Evolutionary conservation across 1,140 invertebrate genomes (phyloP), one percentile per base, ranked within the genome.

Genomic region (Paramacrobiotus metropolitanus): DNA sequence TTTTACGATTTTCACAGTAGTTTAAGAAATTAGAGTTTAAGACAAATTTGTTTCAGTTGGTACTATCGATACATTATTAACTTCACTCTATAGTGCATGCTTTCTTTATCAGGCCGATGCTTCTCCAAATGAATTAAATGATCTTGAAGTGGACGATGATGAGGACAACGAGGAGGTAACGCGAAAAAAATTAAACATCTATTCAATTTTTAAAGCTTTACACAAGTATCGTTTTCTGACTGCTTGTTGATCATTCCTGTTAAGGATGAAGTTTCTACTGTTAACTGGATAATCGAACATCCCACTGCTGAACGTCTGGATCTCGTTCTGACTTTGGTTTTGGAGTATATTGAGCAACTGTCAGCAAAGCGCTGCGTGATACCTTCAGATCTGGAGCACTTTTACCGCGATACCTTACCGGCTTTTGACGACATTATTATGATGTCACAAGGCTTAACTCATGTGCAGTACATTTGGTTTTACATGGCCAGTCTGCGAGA

Each of bases 381-480:
- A n/a, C 64, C 29, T n/a, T 64, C 69, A 29, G 68, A 65, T 31
- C 69, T 72, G n/a, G 74, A 72, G 64, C 67, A 66, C 59, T 62
- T 71, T 75, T 72, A 70, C 77, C 61, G 73, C 68, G 69, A 77
- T 67, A 61, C 76, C 31, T 65, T 83, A n/a, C 68, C 72, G 44
- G 73, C 79, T 28, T 89, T 88, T 71, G 82, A 87, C 63, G 77
- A 77, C 66, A 70, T 83, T 44, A 78, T 88, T 62, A 70, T 89
- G 60, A 78, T 80, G 1, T 86, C 83, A 15, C 79, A 84, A 68
- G 81, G 77, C 29, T 81, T 77, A 59, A 78, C 80, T 69, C 84
- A 86, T 70, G 78, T 84, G 2, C 86, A 87, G 70, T 90, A 84
- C 70, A 68, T 86, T 1, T 74, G 86, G 68, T 87, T 88, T 72